Base-by-base conservation (phyloP, 2,888 invertebrate species). In the Drosophila picticornis region DNA sequence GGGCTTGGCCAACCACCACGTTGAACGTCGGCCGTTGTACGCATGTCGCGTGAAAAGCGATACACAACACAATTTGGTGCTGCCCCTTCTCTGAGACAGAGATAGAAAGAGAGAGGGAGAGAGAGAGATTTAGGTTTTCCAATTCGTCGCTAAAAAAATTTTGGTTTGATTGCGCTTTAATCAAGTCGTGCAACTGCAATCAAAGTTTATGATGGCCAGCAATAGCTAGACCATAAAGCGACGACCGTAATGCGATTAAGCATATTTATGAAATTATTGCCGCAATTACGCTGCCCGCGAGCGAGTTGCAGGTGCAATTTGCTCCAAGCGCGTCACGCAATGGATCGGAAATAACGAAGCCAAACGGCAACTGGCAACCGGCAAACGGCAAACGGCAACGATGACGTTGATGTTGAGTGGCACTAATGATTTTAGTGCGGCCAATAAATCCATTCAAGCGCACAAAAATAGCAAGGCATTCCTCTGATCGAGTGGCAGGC, bases 341-440 rank as follows among this genome's bases (percentile, higher is more conserved):
- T 65, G 64, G 57, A 31, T 56, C 74, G 65, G 46, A 72, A 61
- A 57, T 60, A 19, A 50, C 58, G 29, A 43, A 22, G 31, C 13
- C 51, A 19, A 46, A 46, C n/a, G 3, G 19, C 38, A 36, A 38
- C n/a, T 6, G 34, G 51, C 51, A 19, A 46, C 22, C n/a, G 5
- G 11, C 38, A 36, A 38, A 25, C 27, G n/a, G 11, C 25, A 32
- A 32, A 31, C 40, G 11, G 27, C 22, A 4, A 38, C 34, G 62
- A 55, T 27, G 61, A 55, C 13, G 51, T 46, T 27, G 61, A 51
- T 9, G 51, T 46, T 75, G 80, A 70, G 71, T 89, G 87, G 82
- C 83, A 88, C 90, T 91, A 91, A 91, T 91, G 82, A 83, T 77
- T 91, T 91, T 91, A 91, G 84, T 90, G 86, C 79, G 77, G 80